Percentiles rank a stretch among this genome's conserved stretches.
Evolutionary conservation across 1,140 invertebrate species (phyloP).

Genomic region (Chrysomallon squamiferum): DNA sequence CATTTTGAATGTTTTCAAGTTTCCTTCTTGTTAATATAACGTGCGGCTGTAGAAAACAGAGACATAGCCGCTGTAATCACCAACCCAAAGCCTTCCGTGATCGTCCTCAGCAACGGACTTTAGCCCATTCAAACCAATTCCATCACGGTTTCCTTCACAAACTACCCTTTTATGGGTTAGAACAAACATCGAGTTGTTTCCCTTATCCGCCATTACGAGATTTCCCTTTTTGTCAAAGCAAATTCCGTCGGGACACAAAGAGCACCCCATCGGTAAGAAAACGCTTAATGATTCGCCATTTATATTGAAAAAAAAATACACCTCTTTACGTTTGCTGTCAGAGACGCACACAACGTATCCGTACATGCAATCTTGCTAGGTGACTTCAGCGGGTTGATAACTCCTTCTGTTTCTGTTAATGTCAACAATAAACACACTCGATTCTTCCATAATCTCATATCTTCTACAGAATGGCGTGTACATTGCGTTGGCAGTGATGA

Average conservation of each 20-base stretch:
- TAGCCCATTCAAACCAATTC: background rate
- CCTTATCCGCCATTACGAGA: background rate
- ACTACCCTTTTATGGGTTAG: background rate
- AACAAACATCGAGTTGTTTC: background rate
- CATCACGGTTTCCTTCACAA: background rate
- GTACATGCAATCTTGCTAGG: too few species aligned
- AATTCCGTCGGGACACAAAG: background rate
- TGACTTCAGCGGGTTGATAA: too few species aligned
- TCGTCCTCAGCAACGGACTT: background rate
- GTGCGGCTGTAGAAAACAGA: background rate
- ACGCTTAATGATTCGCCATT: background rate
- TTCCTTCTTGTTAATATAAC: too few species aligned
- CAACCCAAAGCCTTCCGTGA: background rate
- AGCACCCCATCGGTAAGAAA: background rate
- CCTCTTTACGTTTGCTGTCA: background rate
- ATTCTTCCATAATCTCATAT: too few species aligned
- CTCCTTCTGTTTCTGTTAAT: too few species aligned
- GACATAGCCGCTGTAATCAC: background rate
- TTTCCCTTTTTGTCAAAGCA: background rate
- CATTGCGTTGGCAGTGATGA: too few species aligned
- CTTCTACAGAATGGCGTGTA: too few species aligned
- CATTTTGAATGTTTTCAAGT: too few species aligned
- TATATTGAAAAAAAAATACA: background rate
- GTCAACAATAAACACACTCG: too few species aligned
- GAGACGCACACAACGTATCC: background rate